These are phyloP conservation scores for Tiliacea aurago DNA, from an alignment of 2,888 invertebrate genomes.

Conservation along the genomic window DNA sequence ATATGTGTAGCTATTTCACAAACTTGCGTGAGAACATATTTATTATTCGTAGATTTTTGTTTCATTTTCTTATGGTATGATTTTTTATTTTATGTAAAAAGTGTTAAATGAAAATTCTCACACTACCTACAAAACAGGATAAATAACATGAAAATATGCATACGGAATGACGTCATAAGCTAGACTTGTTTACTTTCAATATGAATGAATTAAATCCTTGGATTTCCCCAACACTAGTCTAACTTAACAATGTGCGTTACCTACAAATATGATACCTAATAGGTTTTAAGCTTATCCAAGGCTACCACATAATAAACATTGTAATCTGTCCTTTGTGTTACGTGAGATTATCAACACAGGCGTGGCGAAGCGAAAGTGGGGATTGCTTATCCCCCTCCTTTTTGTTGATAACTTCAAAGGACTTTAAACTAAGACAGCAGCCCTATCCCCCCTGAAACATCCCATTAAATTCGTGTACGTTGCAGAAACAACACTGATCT, in stretches of 20 bases:
- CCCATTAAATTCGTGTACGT: constrained; percentile 52
- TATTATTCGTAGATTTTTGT: background rate
- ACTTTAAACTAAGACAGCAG: background rate
- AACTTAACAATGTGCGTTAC: constrained; percentile 28
- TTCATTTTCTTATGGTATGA: background rate
- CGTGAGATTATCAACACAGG: constrained; percentile 38
- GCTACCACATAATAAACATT: constrained; percentile 5
- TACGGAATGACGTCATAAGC: constrained; percentile 68
- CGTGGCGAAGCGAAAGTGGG: constrained; percentile 37
- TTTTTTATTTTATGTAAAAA: background rate
- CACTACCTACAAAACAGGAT: constrained; percentile 49
- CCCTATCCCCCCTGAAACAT: background rate
- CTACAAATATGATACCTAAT: constrained; percentile 26
- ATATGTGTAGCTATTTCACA: constrained; percentile 55
- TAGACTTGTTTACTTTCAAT: constrained; percentile 79
- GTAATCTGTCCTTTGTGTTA: constrained; percentile 31
- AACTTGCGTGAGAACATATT: constrained; percentile 53
- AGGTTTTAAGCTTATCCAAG: constrained; percentile 7
- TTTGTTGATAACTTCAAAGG: constrained; percentile 6
- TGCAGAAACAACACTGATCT: constrained; percentile 83
- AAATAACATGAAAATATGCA: constrained; percentile 47
- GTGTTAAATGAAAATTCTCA: constrained; percentile 27
- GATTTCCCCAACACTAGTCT: constrained; percentile 72
- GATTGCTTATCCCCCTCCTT: constrained; percentile 20
- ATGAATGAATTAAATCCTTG: constrained; percentile 85